Evolutionary conservation across 2,113 vertebrate species (phyloP), one percentile per base, ranked within the genome.

Genomic region (Petroica traversi): DNA sequence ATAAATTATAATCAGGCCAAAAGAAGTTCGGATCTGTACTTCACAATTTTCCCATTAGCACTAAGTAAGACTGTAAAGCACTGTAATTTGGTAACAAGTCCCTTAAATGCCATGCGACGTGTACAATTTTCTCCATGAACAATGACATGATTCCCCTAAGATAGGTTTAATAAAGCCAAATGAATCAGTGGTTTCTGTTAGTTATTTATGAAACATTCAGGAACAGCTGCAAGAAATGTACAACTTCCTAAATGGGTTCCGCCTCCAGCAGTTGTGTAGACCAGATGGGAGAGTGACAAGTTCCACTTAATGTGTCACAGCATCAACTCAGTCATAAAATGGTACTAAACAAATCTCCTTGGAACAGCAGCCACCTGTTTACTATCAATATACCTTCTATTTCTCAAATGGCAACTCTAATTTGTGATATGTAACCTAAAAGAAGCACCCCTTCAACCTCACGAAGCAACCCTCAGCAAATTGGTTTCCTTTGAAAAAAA

Each of bases 271-370:
- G 97, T 97, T 98, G 95, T 97, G 90, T 67, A 83, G 82, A 97
- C 96, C 97, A 97, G 97, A 97, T 97, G 97, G 97, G 95, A 97
- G 91, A 95, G 91, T 94, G 96, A 97, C 96, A 97, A 95, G 92
- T 89, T 96, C 96, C 95, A 96, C 97, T 97, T 97, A 97, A 95
- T 86, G 92, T 97, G 95, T 97, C 97, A 95, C 95, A 94, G 97
- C 87, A 96, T 97, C 97, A 82, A 85, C 67, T 61, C 73, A 69
- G 82, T 94, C 97, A 97, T 97, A 97, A 97, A 97, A 96, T 63
- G 78, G 91, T 93, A 92, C 89, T 94, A 90, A 90, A 97, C 88
- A 97, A 97, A 97, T 93, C 96, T 92, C 95, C 94, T 83, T 76
- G 85, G 89, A 97, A 92, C 85, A 86, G 88, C 48, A 97, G 96